These are phyloP conservation scores for Acanthurus leucopareius DNA, from an alignment of 2,797 vertebrate genomes.

Conservation along the genomic window DNA sequence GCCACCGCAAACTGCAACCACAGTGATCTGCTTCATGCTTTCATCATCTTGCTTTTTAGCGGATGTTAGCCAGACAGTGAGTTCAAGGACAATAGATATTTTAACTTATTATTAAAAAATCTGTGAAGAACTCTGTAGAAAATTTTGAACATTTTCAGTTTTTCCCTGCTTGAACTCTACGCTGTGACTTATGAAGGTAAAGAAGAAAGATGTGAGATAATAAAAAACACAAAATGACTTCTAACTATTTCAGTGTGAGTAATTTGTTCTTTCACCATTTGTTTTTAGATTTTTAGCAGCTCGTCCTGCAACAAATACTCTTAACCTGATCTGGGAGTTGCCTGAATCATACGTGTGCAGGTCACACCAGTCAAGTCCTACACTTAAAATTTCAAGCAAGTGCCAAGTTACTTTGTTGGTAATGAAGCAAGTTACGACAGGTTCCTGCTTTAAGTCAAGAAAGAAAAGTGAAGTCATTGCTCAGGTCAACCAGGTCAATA, in stretches of 20 bases:
- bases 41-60: slow-evolving; percentile 32
- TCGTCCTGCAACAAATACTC: not conserved
- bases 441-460: too few species aligned
- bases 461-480: too few species aligned
- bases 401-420: too few species aligned
- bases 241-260: not conserved
- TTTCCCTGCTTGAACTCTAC: not conserved
- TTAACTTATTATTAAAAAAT: slow-evolving; percentile 23
- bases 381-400: too few species aligned
- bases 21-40: slow-evolving; percentile 32
- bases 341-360: too few species aligned
- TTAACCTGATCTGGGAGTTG: not conserved
- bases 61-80: slow-evolving; percentile 37
- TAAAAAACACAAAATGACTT: slow-evolving; percentile 9
- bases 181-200: slow-evolving; percentile 15
- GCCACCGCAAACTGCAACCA: slow-evolving; percentile 20
- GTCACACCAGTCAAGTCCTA: too few species aligned
- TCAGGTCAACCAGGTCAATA: too few species aligned
- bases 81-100: slow-evolving; percentile 42
- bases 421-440: too few species aligned
- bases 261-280: not conserved
- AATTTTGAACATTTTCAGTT: slow-evolving; percentile 16
- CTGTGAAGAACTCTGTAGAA: not conserved
- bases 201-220: not conserved
- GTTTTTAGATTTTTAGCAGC: not conserved